Percentiles rank a stretch among this genome's conserved stretches.
Conservation (phyloP, 2,797 vertebrate genomes). For the Pangasius macronema region DNA sequence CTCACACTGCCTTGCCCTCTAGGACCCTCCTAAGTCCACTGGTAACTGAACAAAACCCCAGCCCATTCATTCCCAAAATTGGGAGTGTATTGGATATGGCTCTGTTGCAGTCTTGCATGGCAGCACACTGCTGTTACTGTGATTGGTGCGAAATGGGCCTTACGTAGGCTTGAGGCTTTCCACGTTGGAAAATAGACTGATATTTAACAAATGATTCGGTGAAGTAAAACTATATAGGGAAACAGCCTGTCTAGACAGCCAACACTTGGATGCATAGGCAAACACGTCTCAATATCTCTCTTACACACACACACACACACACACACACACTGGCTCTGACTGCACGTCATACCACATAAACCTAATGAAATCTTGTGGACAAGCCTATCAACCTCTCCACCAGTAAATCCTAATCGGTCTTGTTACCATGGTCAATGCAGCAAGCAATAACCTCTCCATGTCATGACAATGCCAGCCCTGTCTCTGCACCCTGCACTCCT, state of each 20-base stretch:
- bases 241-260: not conserved
- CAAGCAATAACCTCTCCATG: not conserved
- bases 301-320: not conserved
- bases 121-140: not conserved
- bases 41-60: not conserved
- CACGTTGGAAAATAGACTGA: not conserved
- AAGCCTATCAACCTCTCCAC: not conserved
- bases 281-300: not conserved
- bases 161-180: not conserved
- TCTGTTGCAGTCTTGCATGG: not conserved
- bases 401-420: not conserved
- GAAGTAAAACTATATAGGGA: not conserved
- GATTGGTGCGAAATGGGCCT: not conserved
- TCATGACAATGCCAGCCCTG: not conserved
- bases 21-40: not conserved
- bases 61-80: not conserved
- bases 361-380: not conserved
- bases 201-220: not conserved
- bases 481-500: not conserved
- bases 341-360: not conserved
- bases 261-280: not conserved
- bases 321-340: not conserved
- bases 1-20: not conserved
- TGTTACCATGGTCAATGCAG: not conserved
- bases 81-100: not conserved